Conservation (phyloP, 1,140 invertebrate species). For the Linepithema humile region DNA sequence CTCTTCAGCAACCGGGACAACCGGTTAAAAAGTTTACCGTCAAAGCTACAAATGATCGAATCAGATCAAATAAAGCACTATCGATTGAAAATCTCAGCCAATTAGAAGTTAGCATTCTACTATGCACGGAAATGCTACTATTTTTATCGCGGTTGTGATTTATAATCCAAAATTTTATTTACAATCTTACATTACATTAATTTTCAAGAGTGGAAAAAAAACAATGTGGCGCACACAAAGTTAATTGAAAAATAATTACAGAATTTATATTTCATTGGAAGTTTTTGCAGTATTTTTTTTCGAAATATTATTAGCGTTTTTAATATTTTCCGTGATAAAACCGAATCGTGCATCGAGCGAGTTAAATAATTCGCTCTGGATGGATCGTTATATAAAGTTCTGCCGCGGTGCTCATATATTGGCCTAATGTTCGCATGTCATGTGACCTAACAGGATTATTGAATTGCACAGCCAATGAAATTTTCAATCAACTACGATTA, state of each 20-base stretch:
- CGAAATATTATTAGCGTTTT: background rate
- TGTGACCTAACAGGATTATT: background rate
- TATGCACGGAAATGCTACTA: background rate
- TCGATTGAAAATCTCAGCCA: background rate
- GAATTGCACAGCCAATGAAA: constrained; percentile 1
- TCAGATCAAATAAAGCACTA: constrained; percentile 4
- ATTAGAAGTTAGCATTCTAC: background rate
- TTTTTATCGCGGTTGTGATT: background rate
- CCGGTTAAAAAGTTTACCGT: constrained; percentile 1
- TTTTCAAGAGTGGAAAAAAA: background rate
- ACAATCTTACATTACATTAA: too few relatives aligned
- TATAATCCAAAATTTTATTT: background rate
- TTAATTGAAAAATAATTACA: background rate
- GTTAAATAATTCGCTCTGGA: background rate
- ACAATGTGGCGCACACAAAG: background rate
- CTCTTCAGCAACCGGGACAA: background rate
- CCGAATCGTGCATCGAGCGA: background rate
- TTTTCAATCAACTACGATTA: constrained; percentile 21
- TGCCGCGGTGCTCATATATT: background rate
- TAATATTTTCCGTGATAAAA: background rate
- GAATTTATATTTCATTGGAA: background rate
- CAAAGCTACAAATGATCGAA: background rate
- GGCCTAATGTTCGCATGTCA: background rate
- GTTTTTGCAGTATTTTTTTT: background rate
- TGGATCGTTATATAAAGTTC: background rate